A percentile compares a stretch with the other conserved stretches of the same genome.
phyloP scores from a whole-genome alignment of 2,113 vertebrate species.

The Patagioenas fasciata region DNA sequence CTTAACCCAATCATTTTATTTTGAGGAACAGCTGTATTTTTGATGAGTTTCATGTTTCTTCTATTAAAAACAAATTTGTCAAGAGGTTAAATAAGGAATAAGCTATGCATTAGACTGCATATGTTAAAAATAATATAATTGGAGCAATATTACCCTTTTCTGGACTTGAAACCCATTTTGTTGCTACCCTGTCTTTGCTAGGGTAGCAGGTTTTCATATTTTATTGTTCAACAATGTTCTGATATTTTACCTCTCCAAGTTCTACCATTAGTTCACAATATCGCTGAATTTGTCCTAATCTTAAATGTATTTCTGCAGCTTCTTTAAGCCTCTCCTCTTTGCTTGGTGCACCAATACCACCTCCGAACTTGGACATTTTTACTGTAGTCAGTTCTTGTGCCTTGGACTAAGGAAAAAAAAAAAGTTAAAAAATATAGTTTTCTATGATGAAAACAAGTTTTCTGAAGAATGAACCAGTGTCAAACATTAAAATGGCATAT shows the following conservation, averaged over 20 bases:
- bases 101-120: not conserved
- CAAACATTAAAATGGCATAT: not conserved
- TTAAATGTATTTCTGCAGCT: conserved; percentile 93
- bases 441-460: not conserved
- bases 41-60: not conserved
- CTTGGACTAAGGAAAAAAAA: conserved; percentile 81
- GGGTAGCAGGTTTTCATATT: not conserved
- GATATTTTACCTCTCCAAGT: conserved; percentile 89
- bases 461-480: not conserved
- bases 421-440: not conserved
- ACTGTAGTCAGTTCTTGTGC: conserved; percentile 96
- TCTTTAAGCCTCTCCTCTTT: conserved; percentile 94
- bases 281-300: conserved; percentile 93
- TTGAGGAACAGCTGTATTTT: not conserved
- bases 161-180: not conserved
- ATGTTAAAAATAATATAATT: not conserved
- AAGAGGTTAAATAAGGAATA: not conserved
- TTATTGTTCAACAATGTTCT: not conserved
- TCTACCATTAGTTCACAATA: conserved; percentile 99
- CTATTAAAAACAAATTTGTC: not conserved
- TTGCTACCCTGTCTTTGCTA: not conserved
- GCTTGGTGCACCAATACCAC: conserved; percentile 93
- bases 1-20: not conserved
- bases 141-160: not conserved
- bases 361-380: conserved; percentile 97